These are phyloP conservation scores for Sebastes cheni DNA, from an alignment of 2,797 vertebrate species.

Conservation along the genomic window DNA sequence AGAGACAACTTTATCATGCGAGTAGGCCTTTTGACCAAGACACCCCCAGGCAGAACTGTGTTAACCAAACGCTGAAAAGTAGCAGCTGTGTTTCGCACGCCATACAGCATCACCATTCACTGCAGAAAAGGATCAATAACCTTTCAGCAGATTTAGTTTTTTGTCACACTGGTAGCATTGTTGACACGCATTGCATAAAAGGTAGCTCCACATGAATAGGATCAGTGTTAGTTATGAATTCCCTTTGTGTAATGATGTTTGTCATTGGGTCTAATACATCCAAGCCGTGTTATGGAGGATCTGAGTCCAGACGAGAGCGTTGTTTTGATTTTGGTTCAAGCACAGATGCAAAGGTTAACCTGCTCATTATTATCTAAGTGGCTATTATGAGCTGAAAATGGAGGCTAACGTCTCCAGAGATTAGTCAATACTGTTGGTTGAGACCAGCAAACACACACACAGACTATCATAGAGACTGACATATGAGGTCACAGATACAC, in stretches of 20 bases:
- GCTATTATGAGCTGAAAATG: slow-evolving; percentile 24
- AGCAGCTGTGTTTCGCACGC: background rate
- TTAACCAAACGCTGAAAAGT: background rate
- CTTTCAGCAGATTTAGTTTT: background rate
- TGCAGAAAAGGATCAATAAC: background rate
- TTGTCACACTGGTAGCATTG: background rate
- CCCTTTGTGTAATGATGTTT: background rate
- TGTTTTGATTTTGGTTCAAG: slow-evolving; percentile 3
- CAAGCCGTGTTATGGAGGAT: background rate
- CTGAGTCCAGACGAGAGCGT: background rate
- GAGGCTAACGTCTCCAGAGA: background rate
- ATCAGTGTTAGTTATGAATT: background rate
- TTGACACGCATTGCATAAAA: background rate
- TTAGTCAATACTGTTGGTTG: background rate
- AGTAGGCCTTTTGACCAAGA: background rate
- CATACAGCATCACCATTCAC: background rate
- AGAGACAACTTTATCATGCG: background rate
- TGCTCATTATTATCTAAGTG: slow-evolving; percentile 42
- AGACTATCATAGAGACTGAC: accelerated
- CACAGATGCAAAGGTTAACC: slow-evolving; percentile 35
- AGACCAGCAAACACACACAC: background rate
- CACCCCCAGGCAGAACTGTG: background rate
- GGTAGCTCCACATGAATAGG: background rate
- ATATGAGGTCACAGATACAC: background rate
- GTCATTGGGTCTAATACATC: slow-evolving; percentile 3